Base-by-base conservation (phyloP, 2,113 vertebrate genomes). In the Heliornis fulica region DNA sequence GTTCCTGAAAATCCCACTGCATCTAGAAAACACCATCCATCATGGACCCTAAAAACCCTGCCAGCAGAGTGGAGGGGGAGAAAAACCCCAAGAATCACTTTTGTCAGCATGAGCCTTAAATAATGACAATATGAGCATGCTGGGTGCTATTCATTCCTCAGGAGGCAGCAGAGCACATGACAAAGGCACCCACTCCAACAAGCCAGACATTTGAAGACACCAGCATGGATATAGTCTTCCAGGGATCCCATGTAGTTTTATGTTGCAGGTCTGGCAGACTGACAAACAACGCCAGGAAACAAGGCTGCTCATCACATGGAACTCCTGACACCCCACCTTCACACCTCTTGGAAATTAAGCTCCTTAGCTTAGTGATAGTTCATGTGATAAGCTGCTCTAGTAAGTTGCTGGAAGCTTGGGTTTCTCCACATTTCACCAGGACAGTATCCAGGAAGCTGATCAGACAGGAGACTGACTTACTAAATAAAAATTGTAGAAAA, bases 41-140 rank as follows among this genome's bases (percentile, higher is more conserved):
- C 50, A 32, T 4, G n/a, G 59, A 43, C 48, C 50, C 15, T 15
- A 64, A 72, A 11, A 59, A 50, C n/a, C 23, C 28, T 68, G 18
- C 23, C 57, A 85, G 43, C 28, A 74, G 46, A 34, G 19, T 28
- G 20, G 13, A 45, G 15, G 5, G 23, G 34, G 11, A 1, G 36
- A 50, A 43, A 36, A 29, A 41, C 10, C 10, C 40, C 26, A 31
- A 40, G 69, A 85, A 87, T 28, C 19, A 19, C 3, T 34, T 66
- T 53, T 8, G 63, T 15, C 75, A 85, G 12, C 29, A 68, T 2
- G 4, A 84, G 7, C 36, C 28, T 85, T 63, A 48, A 57, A 9
- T 41, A 31, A 82, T 5, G 15, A 29, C 25, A 56, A 1, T 7
- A 41, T 50, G 36, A 50, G 43, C 28, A 70, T 1, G 0, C 6